Conservation (phyloP, 2,113 vertebrate species). For the Notothenia rossii region DNA sequence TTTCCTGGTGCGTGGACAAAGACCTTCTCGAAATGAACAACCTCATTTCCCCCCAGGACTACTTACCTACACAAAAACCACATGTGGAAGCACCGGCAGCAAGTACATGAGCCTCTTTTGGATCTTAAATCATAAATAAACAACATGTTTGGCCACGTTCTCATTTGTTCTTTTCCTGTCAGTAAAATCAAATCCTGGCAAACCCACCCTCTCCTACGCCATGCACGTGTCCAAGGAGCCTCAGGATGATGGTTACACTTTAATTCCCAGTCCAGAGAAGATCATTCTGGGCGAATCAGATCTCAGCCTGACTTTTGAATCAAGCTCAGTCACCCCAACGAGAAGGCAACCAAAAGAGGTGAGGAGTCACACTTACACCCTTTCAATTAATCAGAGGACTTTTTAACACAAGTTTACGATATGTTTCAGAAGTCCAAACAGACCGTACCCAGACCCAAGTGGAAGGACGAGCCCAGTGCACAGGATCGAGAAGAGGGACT, state of each 20-base stretch:
- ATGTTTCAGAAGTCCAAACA: constrained; percentile 68
- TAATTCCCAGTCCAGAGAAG: constrained; percentile 30
- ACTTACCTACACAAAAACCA: constrained; percentile 74
- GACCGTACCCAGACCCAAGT: constrained; percentile 59
- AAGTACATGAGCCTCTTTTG: constrained; percentile 78
- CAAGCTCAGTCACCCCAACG: constrained; percentile 17
- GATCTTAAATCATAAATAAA: not conserved
- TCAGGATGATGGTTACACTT: constrained; percentile 45
- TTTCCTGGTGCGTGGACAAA: constrained; percentile 87
- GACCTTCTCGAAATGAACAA: constrained; percentile 85
- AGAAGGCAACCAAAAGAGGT: constrained; percentile 65
- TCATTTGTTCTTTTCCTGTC: not conserved
- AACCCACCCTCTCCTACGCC: constrained; percentile 75
- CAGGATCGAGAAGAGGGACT: constrained; percentile 64
- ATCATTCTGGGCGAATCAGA: constrained; percentile 52
- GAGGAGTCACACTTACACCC: constrained; percentile 12
- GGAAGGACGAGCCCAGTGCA: constrained; percentile 68
- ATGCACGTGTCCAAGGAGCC: constrained; percentile 60
- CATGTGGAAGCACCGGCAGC: constrained; percentile 72
- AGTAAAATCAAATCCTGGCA: constrained; percentile 78
- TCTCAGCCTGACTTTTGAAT: constrained; percentile 58
- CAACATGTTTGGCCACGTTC: not conserved
- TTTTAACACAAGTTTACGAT: not conserved
- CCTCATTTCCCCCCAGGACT: constrained; percentile 90
- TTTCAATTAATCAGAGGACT: not conserved